These are phyloP conservation scores for Progne subis DNA, from an alignment of 2,113 vertebrate genomes.

Conservation along the genomic window DNA sequence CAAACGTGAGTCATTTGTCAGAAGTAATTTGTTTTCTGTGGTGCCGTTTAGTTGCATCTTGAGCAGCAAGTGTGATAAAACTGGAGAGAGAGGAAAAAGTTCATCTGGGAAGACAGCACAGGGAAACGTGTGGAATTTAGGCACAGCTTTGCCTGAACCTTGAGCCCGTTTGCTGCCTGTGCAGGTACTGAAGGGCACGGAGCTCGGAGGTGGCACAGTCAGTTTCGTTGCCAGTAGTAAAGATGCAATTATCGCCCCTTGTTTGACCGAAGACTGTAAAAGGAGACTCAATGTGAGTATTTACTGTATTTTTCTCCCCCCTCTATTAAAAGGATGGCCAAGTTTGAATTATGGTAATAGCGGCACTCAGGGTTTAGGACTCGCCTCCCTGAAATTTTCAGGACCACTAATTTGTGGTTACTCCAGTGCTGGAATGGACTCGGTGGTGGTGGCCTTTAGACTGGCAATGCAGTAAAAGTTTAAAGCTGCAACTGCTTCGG, in stretches of 20 bases:
- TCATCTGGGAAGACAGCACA: neutral
- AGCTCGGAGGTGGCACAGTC: conserved; percentile 41
- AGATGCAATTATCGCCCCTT: conserved; percentile 69
- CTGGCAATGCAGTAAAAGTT: conserved; percentile 82
- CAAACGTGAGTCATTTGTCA: rapidly evolving
- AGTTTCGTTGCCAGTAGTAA: conserved; percentile 60
- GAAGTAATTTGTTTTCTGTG: neutral
- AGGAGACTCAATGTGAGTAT: conserved; percentile 54
- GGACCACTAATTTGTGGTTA: conserved; percentile 82
- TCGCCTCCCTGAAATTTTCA: conserved; percentile 80
- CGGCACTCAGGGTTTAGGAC: conserved; percentile 66
- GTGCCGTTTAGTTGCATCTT: neutral
- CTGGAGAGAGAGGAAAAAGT: neutral
- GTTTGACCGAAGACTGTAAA: conserved; percentile 65
- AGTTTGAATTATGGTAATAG: conserved; percentile 76
- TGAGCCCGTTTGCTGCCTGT: neutral
- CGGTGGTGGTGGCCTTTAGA: conserved; percentile 80
- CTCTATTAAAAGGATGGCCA: conserved; percentile 65
- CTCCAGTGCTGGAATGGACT: conserved; percentile 77
- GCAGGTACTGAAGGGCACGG: conserved; percentile 36
- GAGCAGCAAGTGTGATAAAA: neutral
- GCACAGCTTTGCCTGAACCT: neutral
- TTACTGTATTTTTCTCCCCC: conserved; percentile 51
- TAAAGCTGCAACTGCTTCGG: conserved; percentile 79
- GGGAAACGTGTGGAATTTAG: neutral